A percentile compares a stretch with the other conserved stretches of the same genome.
Conservation (phyloP, 2,797 vertebrate genomes). For the Peromyscus nudipes region DNA sequence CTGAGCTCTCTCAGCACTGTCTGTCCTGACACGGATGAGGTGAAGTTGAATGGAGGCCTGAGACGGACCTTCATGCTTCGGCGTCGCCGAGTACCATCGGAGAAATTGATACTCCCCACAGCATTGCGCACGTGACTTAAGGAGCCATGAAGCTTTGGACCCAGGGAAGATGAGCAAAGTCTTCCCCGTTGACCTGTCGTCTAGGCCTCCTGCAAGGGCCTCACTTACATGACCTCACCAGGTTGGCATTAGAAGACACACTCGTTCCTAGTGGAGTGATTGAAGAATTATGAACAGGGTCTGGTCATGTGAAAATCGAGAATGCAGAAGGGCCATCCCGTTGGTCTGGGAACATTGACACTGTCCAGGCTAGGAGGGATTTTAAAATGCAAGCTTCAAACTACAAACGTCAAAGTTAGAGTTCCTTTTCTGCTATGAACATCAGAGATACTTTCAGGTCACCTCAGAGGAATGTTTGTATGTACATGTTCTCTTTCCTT, state of each 20-base stretch:
- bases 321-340: rapidly evolving
- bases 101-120: background rate
- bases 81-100: background rate
- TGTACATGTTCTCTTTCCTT: background rate
- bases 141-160: background rate
- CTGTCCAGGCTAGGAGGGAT: background rate
- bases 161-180: background rate
- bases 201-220: background rate
- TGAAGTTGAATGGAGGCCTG: background rate
- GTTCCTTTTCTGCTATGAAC: background rate
- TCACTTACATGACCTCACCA: background rate
- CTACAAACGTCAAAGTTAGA: background rate
- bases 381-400: background rate
- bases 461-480: conserved; percentile 18
- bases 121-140: background rate
- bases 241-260: background rate
- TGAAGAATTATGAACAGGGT: background rate
- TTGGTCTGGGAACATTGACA: background rate
- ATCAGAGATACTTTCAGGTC: background rate
- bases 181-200: background rate
- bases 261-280: background rate
- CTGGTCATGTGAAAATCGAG: rapidly evolving
- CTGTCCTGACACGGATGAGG: conserved; percentile 7
- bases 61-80: background rate
- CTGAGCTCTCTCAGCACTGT: background rate